Base-by-base conservation (phyloP, 2,888 invertebrate genomes). In the Dryomyza anilis region DNA sequence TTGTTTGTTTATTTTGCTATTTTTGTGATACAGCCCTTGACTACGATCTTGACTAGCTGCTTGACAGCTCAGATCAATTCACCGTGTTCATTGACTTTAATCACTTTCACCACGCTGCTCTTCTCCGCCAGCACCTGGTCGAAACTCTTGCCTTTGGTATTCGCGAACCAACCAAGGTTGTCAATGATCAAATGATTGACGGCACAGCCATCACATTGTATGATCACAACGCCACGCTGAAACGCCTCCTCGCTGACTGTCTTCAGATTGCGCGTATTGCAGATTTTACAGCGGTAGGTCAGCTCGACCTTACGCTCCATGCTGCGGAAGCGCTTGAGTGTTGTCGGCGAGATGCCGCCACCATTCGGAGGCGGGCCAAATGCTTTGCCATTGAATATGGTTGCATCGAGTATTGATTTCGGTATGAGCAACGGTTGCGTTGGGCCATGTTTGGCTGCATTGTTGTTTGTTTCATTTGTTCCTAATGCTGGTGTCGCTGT, bases 171-270 rank as follows among this genome's bases (percentile, higher is more conserved):
- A 5, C 81, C 81, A 2, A 81, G 72, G 61, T 81, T 79, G 57
- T 81, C 81, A 61, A 76, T 76, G 58, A 81, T 81, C 55, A 81
- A 69, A 68, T 81, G 81, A 66, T 80, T 78, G 3, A 81, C 79
- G 25, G 78, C 76, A 73, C 81, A 81, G 21, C 81, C 81, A 71
- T 81, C 81, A 66, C 81, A 81, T 63, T 81, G 80, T 0, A 81
- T 72, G 50, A 81, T 81, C 1, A 81, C 81, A 7, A 81, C 78
- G 2, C 81, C 81, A 43, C 72, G 76, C 8, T 71, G 75, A 66
- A 76, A 81, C 10, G 81, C 81, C 45, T 75, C 80, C 67, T 81
- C 80, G n/a, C 78, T 79, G 23, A 81, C 76, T 62, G 75, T 74
- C 68, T 81, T 81, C 0, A 70, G 72, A 63, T 81, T 81, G 36